A percentile compares a stretch with the other conserved stretches of the same genome.
Evolutionary conservation across 2,797 vertebrate species (phyloP).

Genomic region (Anguilla anguilla): DNA sequence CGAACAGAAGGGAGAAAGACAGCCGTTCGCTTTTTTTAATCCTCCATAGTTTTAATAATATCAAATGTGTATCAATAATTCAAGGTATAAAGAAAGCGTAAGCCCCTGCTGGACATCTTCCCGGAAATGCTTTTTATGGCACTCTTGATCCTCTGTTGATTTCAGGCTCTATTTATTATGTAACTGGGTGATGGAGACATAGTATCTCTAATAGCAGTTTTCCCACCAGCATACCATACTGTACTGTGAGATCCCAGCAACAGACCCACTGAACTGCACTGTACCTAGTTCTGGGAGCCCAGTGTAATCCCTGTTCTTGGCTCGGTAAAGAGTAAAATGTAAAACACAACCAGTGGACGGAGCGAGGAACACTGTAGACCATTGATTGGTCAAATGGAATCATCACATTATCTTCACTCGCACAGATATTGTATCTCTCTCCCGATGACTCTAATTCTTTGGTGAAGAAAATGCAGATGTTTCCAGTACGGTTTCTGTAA

Average conservation of each 20-base stretch:
- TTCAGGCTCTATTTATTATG: neutral
- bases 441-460: too few species aligned
- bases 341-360: too few species aligned
- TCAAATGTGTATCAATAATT: conserved; percentile 5
- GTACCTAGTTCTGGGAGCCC: neutral
- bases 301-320: neutral
- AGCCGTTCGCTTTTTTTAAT: neutral
- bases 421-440: too few species aligned
- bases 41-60: conserved; percentile 3
- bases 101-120: neutral
- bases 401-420: too few species aligned
- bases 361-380: too few species aligned
- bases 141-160: neutral
- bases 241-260: neutral
- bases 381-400: too few species aligned
- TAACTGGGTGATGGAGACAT: neutral
- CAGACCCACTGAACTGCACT: neutral
- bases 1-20: neutral
- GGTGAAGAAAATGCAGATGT: neutral
- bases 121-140: neutral
- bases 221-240: neutral
- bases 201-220: neutral
- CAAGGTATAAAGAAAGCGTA: neutral
- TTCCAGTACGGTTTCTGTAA: neutral
- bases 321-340: neutral